These are phyloP conservation scores for Barnardius zonarius DNA, from an alignment of 2,113 vertebrate species.

Conservation along the genomic window DNA sequence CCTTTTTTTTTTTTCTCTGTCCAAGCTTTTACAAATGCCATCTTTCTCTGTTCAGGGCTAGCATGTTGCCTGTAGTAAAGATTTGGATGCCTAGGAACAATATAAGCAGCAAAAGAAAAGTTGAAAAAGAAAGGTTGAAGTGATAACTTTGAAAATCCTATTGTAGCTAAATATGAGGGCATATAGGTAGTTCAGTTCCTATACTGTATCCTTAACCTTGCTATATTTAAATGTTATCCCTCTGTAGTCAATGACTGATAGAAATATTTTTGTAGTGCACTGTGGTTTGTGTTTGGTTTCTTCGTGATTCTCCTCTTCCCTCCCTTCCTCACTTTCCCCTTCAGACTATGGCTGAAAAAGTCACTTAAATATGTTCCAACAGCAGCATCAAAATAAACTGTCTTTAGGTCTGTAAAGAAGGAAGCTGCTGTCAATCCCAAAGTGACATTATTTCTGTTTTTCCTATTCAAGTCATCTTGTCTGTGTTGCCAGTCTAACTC, in stretches of 20 bases:
- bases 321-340: accelerated
- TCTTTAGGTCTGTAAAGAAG: neutral
- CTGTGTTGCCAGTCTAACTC: no score
- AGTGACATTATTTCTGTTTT: neutral
- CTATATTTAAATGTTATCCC: neutral
- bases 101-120: neutral
- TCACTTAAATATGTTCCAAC: neutral
- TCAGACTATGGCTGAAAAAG: neutral
- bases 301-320: neutral
- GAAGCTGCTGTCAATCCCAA: neutral
- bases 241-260: neutral
- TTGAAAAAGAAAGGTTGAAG: neutral
- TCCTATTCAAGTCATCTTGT: neutral
- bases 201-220: neutral
- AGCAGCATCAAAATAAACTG: neutral
- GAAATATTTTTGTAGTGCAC: neutral
- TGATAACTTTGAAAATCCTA: neutral
- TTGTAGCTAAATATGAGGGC: neutral
- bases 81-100: neutral
- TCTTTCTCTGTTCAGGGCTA: neutral
- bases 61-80: neutral
- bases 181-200: neutral
- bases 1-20: neutral
- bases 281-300: neutral
- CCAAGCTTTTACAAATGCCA: neutral